Conservation (phyloP, 2,797 vertebrate species). For the Huso huso region DNA sequence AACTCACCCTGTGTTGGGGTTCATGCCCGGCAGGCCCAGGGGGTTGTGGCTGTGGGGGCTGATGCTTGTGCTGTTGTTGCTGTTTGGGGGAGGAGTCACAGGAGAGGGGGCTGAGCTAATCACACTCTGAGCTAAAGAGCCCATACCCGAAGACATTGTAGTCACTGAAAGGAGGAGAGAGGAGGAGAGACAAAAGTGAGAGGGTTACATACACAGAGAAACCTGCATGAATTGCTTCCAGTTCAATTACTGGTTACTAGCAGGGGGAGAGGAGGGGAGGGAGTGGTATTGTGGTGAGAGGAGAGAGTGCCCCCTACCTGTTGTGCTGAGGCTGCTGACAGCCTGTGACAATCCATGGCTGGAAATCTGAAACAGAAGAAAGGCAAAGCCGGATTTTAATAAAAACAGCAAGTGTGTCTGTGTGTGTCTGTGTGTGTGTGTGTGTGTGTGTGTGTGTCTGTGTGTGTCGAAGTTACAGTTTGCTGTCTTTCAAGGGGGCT, state of each 20-base stretch:
- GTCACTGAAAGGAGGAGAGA: conserved; percentile 51
- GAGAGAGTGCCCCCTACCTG: conserved; percentile 44
- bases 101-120: conserved; percentile 70
- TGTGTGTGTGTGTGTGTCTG: background rate
- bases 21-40: conserved; percentile 64
- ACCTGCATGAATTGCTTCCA: background rate
- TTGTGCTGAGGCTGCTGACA: conserved; percentile 83
- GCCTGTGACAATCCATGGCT: conserved; percentile 69
- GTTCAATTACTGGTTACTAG: background rate
- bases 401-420: background rate
- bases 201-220: background rate
- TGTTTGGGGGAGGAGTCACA: conserved; percentile 75
- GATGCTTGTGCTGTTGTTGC: conserved; percentile 66
- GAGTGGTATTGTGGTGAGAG: background rate
- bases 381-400: conserved; percentile 19
- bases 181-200: conserved; percentile 11
- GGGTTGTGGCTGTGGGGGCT: conserved; percentile 75
- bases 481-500: too few relatives aligned
- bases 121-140: conserved; percentile 68
- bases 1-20: conserved; percentile 74
- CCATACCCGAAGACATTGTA: conserved; percentile 74
- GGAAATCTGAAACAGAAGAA: conserved; percentile 48
- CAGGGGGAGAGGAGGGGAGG: background rate
- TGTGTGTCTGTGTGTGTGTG: background rate
- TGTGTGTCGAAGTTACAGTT: too few relatives aligned